Percentiles rank a stretch among this genome's conserved stretches.
These are phyloP conservation scores for Tridacna gigas DNA, from an alignment of 2,888 invertebrate species.

Conservation along the genomic window DNA sequence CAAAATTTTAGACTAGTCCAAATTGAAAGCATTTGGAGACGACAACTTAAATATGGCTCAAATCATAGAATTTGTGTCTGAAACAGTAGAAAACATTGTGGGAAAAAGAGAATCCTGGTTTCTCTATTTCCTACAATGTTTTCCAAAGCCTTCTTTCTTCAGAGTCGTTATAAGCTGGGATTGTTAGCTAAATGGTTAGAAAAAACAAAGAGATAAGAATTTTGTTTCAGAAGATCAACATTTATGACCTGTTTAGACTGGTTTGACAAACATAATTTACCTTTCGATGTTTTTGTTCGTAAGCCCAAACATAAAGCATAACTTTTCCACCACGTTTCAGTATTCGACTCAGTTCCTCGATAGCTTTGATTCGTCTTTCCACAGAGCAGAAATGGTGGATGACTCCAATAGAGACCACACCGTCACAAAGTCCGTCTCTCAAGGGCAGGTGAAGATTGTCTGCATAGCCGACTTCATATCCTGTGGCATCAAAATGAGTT, in stretches of 20 bases:
- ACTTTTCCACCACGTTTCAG: slow-evolving; percentile 91
- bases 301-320: slow-evolving; percentile 97
- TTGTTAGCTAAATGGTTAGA: slow-evolving; percentile 12
- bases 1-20: too few species aligned
- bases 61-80: too few species aligned
- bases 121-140: too few species aligned
- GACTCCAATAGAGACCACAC: slow-evolving; percentile 97
- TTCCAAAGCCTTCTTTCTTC: too few species aligned
- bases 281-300: slow-evolving; percentile 93
- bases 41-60: too few species aligned
- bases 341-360: slow-evolving; percentile 91
- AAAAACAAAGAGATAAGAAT: neutral
- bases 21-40: too few species aligned
- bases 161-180: too few species aligned
- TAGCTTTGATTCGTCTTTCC: slow-evolving; percentile 92
- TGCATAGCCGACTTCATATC: slow-evolving; percentile 89
- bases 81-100: too few species aligned
- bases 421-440: slow-evolving; percentile 92
- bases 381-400: slow-evolving; percentile 98
- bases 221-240: neutral
- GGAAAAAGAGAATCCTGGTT: too few species aligned
- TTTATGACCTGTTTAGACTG: neutral
- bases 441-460: slow-evolving; percentile 89
- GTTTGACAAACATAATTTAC: slow-evolving; percentile 79
- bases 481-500: slow-evolving; percentile 19